phyloP scores from a whole-genome alignment of 1,140 invertebrate species.

The Drosophila azteca region DNA sequence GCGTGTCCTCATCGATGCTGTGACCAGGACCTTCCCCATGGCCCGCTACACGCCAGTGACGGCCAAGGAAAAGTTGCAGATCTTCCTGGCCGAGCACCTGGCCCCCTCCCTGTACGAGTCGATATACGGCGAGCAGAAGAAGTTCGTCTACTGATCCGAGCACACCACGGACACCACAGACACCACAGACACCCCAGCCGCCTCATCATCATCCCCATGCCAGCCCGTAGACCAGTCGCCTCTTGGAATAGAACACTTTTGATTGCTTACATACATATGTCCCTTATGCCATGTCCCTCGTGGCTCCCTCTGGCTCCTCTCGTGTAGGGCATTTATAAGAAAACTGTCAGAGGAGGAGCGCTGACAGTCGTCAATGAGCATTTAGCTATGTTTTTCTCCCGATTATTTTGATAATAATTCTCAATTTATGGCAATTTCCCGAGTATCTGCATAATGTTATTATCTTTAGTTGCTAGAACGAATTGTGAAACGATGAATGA shows the following conservation, averaged over 20 bases:
- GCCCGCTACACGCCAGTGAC: slow-evolving; percentile 91
- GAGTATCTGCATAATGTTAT: slow-evolving; percentile 50
- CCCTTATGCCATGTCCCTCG: slow-evolving; percentile 1
- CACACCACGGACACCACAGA: neutral
- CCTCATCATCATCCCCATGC: neutral
- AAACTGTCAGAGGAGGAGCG: neutral
- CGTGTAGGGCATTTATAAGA: no score
- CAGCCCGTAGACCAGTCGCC: slow-evolving; percentile 6
- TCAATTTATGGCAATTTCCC: slow-evolving; percentile 7
- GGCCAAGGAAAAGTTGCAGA: slow-evolving; percentile 89
- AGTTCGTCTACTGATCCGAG: slow-evolving; percentile 66
- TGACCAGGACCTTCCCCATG: slow-evolving; percentile 91
- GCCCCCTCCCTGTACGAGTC: slow-evolving; percentile 90
- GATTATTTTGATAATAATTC: slow-evolving; percentile 21
- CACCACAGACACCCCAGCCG: neutral
- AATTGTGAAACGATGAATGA: slow-evolving; percentile 76
- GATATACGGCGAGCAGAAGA: slow-evolving; percentile 83
- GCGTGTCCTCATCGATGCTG: slow-evolving; percentile 88
- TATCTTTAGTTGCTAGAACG: slow-evolving; percentile 67
- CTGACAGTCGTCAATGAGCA: slow-evolving; percentile 62
- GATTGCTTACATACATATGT: slow-evolving; percentile 43
- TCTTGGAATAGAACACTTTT: slow-evolving; percentile 40
- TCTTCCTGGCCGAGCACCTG: slow-evolving; percentile 90
- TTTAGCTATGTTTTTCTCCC: slow-evolving; percentile 45
- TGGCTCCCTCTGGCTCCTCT: no score